A percentile compares a stretch with the other conserved stretches of the same genome.
These are phyloP conservation scores for Martes martes DNA, from an alignment of 2,113 vertebrate species.

Conservation along the genomic window DNA sequence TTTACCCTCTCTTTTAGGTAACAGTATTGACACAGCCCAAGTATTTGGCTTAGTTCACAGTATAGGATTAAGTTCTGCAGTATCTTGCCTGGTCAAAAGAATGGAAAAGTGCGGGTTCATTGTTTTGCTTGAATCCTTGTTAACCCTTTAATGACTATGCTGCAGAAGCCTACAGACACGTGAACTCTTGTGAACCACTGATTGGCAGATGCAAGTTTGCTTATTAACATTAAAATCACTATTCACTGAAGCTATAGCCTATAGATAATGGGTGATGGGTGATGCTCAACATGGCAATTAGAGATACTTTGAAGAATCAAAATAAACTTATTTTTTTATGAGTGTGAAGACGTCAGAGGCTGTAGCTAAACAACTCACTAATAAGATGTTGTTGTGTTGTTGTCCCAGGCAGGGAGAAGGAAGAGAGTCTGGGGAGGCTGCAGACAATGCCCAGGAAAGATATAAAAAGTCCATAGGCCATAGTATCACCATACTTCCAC, in stretches of 20 bases:
- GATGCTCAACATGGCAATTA: background rate
- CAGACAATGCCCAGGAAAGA: background rate
- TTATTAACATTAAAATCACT: conserved; percentile 3
- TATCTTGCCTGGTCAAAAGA: background rate
- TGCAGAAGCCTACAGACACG: background rate
- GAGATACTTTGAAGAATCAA: conserved; percentile 12
- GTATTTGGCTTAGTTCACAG: background rate
- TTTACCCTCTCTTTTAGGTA: background rate
- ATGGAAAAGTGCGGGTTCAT: background rate
- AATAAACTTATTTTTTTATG: conserved; percentile 40
- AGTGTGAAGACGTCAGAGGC: background rate
- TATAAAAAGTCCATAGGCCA: conserved; percentile 27
- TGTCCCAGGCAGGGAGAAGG: background rate
- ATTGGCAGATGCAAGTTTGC: background rate
- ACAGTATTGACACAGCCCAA: background rate
- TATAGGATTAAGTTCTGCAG: background rate
- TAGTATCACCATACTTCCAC: background rate
- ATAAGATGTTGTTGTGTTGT: background rate
- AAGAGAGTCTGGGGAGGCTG: background rate
- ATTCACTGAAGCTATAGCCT: background rate
- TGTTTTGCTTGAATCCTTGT: conserved; percentile 10
- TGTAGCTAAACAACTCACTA: background rate
- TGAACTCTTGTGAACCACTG: background rate
- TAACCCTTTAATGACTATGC: conserved; percentile 42
- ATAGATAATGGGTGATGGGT: background rate